phyloP scores from a whole-genome alignment of 2,113 vertebrate species.

The Vanacampus margaritifer region DNA sequence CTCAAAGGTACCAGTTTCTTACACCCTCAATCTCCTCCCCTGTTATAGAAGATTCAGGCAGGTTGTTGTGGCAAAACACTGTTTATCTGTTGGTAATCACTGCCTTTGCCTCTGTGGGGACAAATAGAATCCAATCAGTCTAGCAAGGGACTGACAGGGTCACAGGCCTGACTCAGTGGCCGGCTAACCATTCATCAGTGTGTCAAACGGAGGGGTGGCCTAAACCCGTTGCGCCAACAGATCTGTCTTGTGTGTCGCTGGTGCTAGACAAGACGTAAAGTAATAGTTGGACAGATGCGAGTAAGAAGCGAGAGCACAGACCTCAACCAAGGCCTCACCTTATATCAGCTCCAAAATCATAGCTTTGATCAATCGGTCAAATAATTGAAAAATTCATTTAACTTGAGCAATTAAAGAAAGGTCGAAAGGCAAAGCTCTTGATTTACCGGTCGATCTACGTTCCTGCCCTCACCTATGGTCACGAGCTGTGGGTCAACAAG shows the following conservation, averaged over 20 bases:
- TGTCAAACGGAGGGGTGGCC: constrained; percentile 59
- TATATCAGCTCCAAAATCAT: background rate
- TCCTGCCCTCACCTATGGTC: too few relatives aligned
- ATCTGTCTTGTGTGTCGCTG: constrained; percentile 41
- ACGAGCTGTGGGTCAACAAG: too few relatives aligned
- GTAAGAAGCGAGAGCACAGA: background rate
- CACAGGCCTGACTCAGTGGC: constrained; percentile 47
- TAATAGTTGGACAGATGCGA: constrained; percentile 7
- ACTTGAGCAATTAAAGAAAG: too few relatives aligned
- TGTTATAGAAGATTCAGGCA: constrained; percentile 53
- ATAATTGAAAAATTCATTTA: background rate
- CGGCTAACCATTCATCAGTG: constrained; percentile 55
- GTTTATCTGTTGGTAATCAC: constrained; percentile 68
- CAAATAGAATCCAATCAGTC: constrained; percentile 66
- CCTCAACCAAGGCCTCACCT: background rate
- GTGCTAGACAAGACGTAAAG: constrained; percentile 7
- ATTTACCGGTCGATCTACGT: too few relatives aligned
- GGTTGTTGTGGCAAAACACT: constrained; percentile 44
- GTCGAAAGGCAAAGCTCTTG: too few relatives aligned
- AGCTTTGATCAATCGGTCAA: background rate
- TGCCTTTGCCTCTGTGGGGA: constrained; percentile 56
- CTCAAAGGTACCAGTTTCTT: constrained; percentile 54
- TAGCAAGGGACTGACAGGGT: constrained; percentile 60
- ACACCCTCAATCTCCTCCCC: constrained; percentile 53
- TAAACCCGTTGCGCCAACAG: constrained; percentile 35